Base-by-base conservation (phyloP, 2,888 invertebrate genomes). In the Apeira syringaria region DNA sequence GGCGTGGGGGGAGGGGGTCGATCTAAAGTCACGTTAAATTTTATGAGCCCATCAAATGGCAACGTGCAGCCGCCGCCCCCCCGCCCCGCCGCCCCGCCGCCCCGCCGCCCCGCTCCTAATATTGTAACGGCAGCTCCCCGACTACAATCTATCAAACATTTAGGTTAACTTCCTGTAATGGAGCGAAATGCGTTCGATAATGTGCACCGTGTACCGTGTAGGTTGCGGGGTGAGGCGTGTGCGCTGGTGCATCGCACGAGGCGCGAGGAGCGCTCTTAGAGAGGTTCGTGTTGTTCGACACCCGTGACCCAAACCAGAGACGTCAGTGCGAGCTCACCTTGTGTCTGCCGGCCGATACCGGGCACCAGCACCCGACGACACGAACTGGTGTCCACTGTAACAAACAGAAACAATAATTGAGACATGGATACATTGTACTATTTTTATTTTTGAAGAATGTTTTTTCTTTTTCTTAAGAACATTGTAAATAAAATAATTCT, bases 1-100 rank as follows among this genome's bases (percentile, higher is more conserved):
- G 33, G 49, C 36, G n/a, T 13, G n/a, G 18, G 29, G 15, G 31
- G 8, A 29, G 34, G 53, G 55, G 57, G 50, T 55, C 56, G 59
- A 53, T 52, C 47, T 50, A 49, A 56, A 58, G 53, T 58, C 59
- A 64, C 68, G 68, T 74, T 70, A 73, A 65, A 71, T 73, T 77
- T 79, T 74, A 80, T 63, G 68, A 66, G 47, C 62, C 64, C 71
- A 78, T 80, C 73, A 80, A 75, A 69, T 64, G 64, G 63, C 67
- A 72, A 68, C 73, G 73, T 74, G 73, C 71, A 68, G 47, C 44
- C 45, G 38, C 44, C 43, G 45, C 40, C 34, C 6, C 27, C 29
- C 34, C n/a, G n/a, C n/a, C n/a, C n/a, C n/a, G n/a, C n/a, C n/a
- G n/a, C n/a, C n/a, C n/a, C n/a, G n/a, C n/a, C n/a, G n/a, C n/a